Percentiles rank a stretch among this genome's conserved stretches.
Conservation (phyloP, 23 tunicate species). For the Corella eumyota region DNA sequence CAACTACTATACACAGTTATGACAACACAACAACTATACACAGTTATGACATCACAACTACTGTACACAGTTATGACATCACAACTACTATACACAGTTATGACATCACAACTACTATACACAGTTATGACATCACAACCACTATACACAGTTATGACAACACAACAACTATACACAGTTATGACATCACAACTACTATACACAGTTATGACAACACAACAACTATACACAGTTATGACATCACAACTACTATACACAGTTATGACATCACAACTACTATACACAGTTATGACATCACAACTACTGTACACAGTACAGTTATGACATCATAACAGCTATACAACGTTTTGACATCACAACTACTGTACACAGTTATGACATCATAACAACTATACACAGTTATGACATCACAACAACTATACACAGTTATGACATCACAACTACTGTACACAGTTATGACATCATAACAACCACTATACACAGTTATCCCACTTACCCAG, state of each 20-base stretch:
- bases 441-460: neutral
- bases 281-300: neutral
- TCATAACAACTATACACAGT: neutral
- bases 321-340: neutral
- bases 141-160: neutral
- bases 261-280: neutral
- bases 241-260: neutral
- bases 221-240: neutral
- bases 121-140: neutral
- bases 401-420: neutral
- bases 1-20: neutral
- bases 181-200: neutral
- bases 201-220: neutral
- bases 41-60: neutral
- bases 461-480: no score
- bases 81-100: neutral
- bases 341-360: neutral
- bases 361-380: neutral
- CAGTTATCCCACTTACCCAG: conserved; percentile 54
- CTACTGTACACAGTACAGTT: no score
- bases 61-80: neutral
- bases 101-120: neutral
- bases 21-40: neutral
- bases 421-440: neutral
- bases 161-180: neutral